Evolutionary conservation across 1,140 invertebrate genomes (phyloP).

Genomic region (Solenopsis fugax): DNA sequence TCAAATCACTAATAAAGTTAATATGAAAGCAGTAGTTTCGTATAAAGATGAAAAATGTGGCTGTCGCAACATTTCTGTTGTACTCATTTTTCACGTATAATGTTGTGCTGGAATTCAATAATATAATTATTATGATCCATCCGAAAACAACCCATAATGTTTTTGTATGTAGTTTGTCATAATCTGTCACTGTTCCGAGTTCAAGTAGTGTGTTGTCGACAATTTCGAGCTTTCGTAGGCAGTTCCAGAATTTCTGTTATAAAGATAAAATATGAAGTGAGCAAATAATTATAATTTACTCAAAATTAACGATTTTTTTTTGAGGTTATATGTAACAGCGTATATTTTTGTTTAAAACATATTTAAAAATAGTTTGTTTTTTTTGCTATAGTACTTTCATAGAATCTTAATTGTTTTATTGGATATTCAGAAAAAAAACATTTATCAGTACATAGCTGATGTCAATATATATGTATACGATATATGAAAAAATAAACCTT

Average conservation of each 20-base stretch:
- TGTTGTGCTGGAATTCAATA: too few relatives aligned
- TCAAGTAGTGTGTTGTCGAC: conserved; percentile 18
- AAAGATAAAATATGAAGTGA: too few relatives aligned
- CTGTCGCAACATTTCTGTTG: neutral
- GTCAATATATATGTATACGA: too few relatives aligned
- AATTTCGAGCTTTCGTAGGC: neutral
- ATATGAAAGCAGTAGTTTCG: neutral
- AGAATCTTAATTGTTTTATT: too few relatives aligned
- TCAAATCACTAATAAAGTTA: neutral
- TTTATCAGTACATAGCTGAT: too few relatives aligned
- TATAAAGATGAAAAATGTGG: neutral
- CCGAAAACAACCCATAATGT: neutral
- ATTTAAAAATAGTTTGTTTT: too few relatives aligned
- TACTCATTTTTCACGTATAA: neutral
- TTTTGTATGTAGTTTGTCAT: neutral
- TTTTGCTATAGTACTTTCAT: too few relatives aligned
- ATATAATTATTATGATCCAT: neutral
- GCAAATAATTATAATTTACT: neutral
- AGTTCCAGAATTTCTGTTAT: too few relatives aligned
- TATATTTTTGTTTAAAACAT: neutral
- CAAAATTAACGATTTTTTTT: neutral
- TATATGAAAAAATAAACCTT: neutral
- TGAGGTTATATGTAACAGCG: neutral
- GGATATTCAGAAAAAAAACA: too few relatives aligned
- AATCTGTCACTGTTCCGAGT: conserved; percentile 5